phyloP scores from a whole-genome alignment of 2,113 vertebrate species.

The Tragelaphus imberbis region DNA sequence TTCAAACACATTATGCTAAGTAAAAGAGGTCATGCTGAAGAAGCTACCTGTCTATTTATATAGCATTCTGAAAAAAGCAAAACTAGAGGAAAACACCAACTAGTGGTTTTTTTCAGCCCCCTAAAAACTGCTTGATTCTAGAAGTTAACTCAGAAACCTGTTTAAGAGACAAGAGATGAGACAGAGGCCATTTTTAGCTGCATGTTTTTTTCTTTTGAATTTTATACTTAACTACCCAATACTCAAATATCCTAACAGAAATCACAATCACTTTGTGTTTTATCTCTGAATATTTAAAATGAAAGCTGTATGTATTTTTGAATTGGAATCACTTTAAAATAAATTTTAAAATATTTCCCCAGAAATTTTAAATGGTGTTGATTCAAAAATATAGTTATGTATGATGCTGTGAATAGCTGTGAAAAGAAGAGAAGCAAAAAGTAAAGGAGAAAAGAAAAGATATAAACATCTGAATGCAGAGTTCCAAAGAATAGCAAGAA shows the following conservation, averaged over 20 bases:
- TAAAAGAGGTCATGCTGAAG: background rate
- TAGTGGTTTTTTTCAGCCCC: background rate
- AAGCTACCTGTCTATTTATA: background rate
- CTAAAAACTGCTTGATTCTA: background rate
- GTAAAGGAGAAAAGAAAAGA: too few relatives aligned
- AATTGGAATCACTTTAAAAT: background rate
- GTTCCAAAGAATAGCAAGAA: too few relatives aligned
- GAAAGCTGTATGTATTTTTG: background rate
- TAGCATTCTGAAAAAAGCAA: background rate
- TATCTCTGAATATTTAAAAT: background rate
- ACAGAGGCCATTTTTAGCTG: background rate
- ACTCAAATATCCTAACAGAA: background rate
- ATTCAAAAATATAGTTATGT: background rate
- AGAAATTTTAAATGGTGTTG: background rate
- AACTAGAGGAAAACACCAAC: background rate
- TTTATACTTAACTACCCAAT: background rate
- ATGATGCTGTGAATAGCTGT: background rate
- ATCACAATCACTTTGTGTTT: background rate
- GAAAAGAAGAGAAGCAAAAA: too few relatives aligned
- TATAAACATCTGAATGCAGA: too few relatives aligned
- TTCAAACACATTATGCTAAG: background rate
- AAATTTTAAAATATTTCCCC: background rate
- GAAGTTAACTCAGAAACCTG: background rate
- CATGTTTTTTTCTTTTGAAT: background rate
- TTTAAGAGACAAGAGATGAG: background rate